phyloP scores from a whole-genome alignment of 2,888 invertebrate species.

The Cartodere bifasciata region DNA sequence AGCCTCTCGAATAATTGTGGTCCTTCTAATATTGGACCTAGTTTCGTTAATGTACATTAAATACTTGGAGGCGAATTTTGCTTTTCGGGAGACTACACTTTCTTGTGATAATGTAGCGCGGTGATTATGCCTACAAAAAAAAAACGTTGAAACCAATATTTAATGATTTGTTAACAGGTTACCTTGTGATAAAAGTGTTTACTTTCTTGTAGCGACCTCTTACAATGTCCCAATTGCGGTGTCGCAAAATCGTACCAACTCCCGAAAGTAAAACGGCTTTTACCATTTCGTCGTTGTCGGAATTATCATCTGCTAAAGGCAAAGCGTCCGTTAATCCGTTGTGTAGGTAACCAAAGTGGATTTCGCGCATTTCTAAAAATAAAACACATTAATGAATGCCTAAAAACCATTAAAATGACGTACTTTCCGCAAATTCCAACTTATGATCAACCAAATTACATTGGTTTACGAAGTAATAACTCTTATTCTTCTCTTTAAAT shows the following conservation, averaged over 20 bases:
- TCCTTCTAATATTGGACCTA: constrained; percentile 42
- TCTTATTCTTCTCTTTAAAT: constrained; percentile 19
- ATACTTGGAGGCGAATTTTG: constrained; percentile 34
- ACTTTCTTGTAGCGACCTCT: constrained; percentile 41
- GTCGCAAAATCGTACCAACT: constrained; percentile 40
- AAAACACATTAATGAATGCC: constrained; percentile 3
- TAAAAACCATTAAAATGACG: constrained; percentile 13
- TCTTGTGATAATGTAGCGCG: constrained; percentile 46
- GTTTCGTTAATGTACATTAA: constrained; percentile 45
- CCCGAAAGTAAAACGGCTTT: constrained; percentile 46
- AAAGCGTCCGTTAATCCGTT: constrained; percentile 32
- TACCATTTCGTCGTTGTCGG: constrained; percentile 44
- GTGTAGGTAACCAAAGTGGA: constrained; percentile 41
- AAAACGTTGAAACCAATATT: neutral
- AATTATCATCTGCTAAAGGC: constrained; percentile 35
- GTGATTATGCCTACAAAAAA: constrained; percentile 38
- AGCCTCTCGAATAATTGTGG: constrained; percentile 43
- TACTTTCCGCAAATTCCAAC: constrained; percentile 41
- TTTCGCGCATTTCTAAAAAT: constrained; percentile 38
- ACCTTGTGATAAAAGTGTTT: constrained; percentile 42
- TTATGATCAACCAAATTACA: constrained; percentile 40
- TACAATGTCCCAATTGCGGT: constrained; percentile 37
- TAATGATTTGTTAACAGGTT: constrained; percentile 12
- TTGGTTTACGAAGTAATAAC: too few relatives aligned
- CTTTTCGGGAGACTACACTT: constrained; percentile 48